These are phyloP conservation scores for Lethrus apterus DNA, from an alignment of 1,140 invertebrate species.

Conservation along the genomic window DNA sequence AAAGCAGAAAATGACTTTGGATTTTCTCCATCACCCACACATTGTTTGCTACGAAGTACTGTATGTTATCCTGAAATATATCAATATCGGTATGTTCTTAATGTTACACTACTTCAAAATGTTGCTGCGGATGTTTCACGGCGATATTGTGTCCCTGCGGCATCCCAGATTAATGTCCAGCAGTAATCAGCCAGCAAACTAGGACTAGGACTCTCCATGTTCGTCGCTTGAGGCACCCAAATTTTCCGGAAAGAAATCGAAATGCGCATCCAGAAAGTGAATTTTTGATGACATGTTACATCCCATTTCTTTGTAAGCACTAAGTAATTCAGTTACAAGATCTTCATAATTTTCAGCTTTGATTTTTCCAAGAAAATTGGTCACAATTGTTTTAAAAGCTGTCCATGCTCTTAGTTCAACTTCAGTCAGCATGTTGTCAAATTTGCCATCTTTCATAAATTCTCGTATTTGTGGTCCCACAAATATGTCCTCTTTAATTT, in stretches of 20 bases:
- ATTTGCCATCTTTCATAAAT: background rate
- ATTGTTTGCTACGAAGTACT: too few species aligned
- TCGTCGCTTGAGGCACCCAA: slow-evolving; percentile 28
- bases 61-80: too few species aligned
- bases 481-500: slow-evolving; percentile 12
- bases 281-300: slow-evolving; percentile 27
- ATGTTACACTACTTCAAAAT: too few species aligned
- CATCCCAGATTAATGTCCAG: too few species aligned
- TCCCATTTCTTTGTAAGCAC: slow-evolving; percentile 6
- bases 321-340: background rate
- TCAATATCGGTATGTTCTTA: too few species aligned
- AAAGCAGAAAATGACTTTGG: too few species aligned
- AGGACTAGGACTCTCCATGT: too few species aligned
- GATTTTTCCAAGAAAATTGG: background rate
- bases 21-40: too few species aligned
- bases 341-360: slow-evolving; percentile 2
- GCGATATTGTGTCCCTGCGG: too few species aligned
- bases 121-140: too few species aligned
- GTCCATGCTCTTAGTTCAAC: slow-evolving; percentile 5
- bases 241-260: slow-evolving; percentile 33
- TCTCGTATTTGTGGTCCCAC: slow-evolving; percentile 6
- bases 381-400: background rate
- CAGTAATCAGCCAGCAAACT: too few species aligned
- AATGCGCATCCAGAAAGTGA: slow-evolving; percentile 32
- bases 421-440: slow-evolving; percentile 1